These are phyloP conservation scores for Gerris lacustris DNA, from an alignment of 2,888 invertebrate genomes.

Conservation along the genomic window DNA sequence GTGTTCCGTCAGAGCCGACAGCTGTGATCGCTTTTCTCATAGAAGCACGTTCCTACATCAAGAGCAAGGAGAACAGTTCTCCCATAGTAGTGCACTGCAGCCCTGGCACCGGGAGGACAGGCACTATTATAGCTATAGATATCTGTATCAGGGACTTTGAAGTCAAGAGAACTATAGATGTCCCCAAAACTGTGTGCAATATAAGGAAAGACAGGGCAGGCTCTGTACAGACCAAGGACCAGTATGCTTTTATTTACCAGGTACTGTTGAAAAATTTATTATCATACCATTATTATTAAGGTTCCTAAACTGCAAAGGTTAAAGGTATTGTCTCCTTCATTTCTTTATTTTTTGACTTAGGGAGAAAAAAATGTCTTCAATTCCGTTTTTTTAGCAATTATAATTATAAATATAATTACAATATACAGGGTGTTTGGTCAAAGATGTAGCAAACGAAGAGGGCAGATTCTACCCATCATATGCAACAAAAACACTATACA, in stretches of 20 bases:
- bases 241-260: slow-evolving; percentile 85
- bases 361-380: neutral
- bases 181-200: slow-evolving; percentile 71
- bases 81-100: slow-evolving; percentile 68
- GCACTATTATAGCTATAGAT: slow-evolving; percentile 71
- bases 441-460: no score
- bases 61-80: slow-evolving; percentile 46
- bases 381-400: no score
- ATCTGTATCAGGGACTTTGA: slow-evolving; percentile 76
- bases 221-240: slow-evolving; percentile 78
- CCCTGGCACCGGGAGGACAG: slow-evolving; percentile 79
- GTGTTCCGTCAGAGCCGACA: slow-evolving; percentile 70
- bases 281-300: no score
- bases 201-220: slow-evolving; percentile 79
- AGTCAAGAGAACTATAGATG: slow-evolving; percentile 64
- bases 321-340: no score
- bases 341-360: no score
- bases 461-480: no score
- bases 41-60: slow-evolving; percentile 56
- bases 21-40: slow-evolving; percentile 76
- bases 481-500: no score
- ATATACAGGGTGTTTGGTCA: no score
- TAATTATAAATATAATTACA: no score
- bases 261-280: slow-evolving; percentile 38
- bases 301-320: no score